Conservation (phyloP, 2,888 invertebrate species). For the Machimus atricapillus region DNA sequence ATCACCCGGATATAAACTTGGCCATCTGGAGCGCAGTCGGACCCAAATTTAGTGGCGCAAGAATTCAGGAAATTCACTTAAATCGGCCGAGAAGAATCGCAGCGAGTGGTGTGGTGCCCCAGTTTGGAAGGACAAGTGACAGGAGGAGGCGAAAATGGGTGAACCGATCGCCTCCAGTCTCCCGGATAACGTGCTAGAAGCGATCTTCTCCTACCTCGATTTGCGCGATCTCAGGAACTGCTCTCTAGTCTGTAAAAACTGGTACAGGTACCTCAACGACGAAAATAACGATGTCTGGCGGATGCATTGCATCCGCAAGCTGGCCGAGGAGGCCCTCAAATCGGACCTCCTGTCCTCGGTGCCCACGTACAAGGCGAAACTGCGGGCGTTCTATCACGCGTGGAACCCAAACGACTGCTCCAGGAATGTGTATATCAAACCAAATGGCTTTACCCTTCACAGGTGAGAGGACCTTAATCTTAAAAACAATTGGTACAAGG, state of each 20-base stretch:
- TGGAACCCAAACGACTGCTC: slow-evolving; percentile 99
- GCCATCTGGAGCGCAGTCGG: not conserved
- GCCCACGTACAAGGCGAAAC: slow-evolving; percentile 90
- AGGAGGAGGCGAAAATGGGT: slow-evolving; percentile 62
- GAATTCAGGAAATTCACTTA: not conserved
- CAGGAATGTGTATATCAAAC: slow-evolving; percentile 94
- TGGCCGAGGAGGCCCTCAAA: slow-evolving; percentile 85
- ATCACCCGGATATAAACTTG: not conserved
- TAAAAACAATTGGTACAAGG: not conserved
- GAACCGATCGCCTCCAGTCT: slow-evolving; percentile 70
- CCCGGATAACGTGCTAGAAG: slow-evolving; percentile 83
- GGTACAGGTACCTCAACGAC: slow-evolving; percentile 88
- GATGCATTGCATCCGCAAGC: slow-evolving; percentile 82
- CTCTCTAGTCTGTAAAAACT: slow-evolving; percentile 90
- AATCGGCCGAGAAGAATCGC: not conserved
- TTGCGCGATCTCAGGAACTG: slow-evolving; percentile 87
- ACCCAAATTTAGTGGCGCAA: not conserved
- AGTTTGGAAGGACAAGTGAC: slow-evolving; percentile 31
- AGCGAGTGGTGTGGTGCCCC: not conserved
- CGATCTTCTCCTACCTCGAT: slow-evolving; percentile 89
- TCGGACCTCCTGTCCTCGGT: slow-evolving; percentile 89
- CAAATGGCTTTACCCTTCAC: slow-evolving; percentile 96
- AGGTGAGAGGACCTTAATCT: slow-evolving; percentile 63
- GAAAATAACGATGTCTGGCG: slow-evolving; percentile 97
- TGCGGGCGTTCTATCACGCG: slow-evolving; percentile 91